Evolutionary conservation across 2,113 vertebrate genomes (phyloP), one percentile per base, ranked within the genome.

Genomic region (Myodes glareolus): DNA sequence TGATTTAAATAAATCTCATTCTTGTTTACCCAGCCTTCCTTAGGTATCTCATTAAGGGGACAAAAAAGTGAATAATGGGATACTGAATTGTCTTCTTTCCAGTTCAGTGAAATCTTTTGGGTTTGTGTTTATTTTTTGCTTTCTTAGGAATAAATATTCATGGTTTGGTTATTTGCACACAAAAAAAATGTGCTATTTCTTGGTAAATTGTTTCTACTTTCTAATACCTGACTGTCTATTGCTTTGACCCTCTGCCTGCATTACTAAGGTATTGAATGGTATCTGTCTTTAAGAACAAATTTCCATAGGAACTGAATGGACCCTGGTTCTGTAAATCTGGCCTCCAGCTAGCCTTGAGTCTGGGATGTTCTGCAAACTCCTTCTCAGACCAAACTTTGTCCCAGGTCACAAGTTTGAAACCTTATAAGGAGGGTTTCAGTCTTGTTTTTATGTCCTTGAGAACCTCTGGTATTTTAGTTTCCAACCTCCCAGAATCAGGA

Each of bases 381-480:
- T 94, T 94, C 45, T 88, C 42, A 89, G 78, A 94, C 63, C 23
- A 95, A 93, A 91, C 39, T 88, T 95, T 91, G 72, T 7, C 47
- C 3, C 45, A 94, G 14, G 25, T 84, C 76, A 55, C 45, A 39
- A 75, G 63, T 90, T 47, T 11, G 39, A 94, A 92, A 76, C 3
- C 12, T 84, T 70, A 70, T 29, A 39, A 91, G 82, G 63, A 65
- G 11, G 72, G 33, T n/a, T 75, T 89, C 75, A 27, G 17, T 88
- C n/a, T 89, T 73, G 31, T 92, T 89, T 88, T 89, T 86, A 17
- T 85, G 27, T 75, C 61, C 77, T 85, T 84, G 42, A 89, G 31
- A 89, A 77, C 27, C 47, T 92, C 63, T 73, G n/a, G 25, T 72
- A 80, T 94, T 94, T 94, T 94, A 29, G 14, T 72, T 77, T 63